Percentiles rank a stretch among this genome's conserved stretches.
These are phyloP conservation scores for Sebastes hubbsi DNA, from an alignment of 2,797 vertebrate species.

Conservation along the genomic window DNA sequence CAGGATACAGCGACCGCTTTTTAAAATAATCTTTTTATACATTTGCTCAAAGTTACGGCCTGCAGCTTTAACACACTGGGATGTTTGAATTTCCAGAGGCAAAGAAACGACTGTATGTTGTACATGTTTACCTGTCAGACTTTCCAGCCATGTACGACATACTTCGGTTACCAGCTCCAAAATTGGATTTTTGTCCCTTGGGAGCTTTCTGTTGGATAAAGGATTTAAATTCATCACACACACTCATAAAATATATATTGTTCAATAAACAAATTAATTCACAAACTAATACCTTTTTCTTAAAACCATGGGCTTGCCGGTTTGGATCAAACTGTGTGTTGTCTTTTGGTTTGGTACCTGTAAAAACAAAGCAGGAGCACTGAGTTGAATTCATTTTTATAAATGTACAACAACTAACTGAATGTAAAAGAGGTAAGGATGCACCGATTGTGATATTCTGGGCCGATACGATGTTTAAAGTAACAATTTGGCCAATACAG, in stretches of 20 bases:
- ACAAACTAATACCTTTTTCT: slow-evolving; percentile 73
- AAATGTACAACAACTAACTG: not conserved
- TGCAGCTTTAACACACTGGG: not conserved
- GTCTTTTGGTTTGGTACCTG: slow-evolving; percentile 83
- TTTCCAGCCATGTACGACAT: slow-evolving; percentile 90
- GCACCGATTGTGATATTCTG: no score
- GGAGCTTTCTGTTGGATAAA: slow-evolving; percentile 69
- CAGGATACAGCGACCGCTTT: no score
- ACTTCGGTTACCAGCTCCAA: slow-evolving; percentile 84
- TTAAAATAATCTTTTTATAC: no score
- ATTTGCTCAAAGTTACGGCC: no score
- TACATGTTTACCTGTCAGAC: slow-evolving; percentile 86
- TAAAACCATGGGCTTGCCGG: slow-evolving; percentile 72
- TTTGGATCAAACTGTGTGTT: slow-evolving; percentile 91
- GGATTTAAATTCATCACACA: not conserved
- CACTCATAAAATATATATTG: not conserved
- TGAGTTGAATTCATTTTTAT: not conserved
- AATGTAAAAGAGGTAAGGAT: not conserved
- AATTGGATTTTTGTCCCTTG: slow-evolving; percentile 73
- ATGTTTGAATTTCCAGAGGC: not conserved
- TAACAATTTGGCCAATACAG: no score
- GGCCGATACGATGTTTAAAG: no score
- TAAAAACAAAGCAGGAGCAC: not conserved
- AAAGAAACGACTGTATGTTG: not conserved
- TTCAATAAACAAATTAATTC: not conserved